Conservation (phyloP, 2,797 vertebrate genomes). For the Spinus olivaceus region DNA sequence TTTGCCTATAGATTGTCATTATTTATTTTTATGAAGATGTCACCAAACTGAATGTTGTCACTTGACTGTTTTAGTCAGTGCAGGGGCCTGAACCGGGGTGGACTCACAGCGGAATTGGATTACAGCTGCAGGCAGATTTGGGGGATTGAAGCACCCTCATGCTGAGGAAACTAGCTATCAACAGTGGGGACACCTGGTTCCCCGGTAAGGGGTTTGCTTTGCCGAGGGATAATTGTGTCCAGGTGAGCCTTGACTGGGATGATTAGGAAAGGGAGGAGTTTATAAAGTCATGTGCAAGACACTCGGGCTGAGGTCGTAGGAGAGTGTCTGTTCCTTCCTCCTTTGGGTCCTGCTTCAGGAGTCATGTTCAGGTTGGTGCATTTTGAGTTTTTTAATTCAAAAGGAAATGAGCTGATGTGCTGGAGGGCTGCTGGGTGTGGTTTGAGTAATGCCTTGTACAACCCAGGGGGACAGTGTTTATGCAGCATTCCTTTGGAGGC, state of each 20-base stretch:
- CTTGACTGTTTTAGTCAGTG: background rate
- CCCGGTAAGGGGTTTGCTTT: background rate
- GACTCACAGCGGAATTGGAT: no score
- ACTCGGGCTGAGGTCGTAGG: fast-evolving
- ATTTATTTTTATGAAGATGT: background rate
- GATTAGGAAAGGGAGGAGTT: background rate
- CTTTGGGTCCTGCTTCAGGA: fast-evolving
- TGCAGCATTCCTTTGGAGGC: background rate
- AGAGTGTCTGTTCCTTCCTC: fast-evolving
- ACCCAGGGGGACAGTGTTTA: fast-evolving
- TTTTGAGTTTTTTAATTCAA: fast-evolving
- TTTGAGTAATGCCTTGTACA: fast-evolving
- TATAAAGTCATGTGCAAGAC: background rate
- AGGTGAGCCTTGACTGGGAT: fast-evolving
- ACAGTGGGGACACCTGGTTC: background rate
- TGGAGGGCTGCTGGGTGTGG: background rate
- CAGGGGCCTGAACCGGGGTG: background rate
- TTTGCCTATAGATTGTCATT: background rate
- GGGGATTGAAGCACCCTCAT: background rate
- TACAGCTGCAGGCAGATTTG: background rate
- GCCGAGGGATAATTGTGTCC: background rate
- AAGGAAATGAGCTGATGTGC: fast-evolving
- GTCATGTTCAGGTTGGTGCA: fast-evolving
- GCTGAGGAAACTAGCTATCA: background rate
- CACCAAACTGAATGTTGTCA: background rate